phyloP scores from a whole-genome alignment of 2,797 vertebrate genomes.

The Danio aesculapii region DNA sequence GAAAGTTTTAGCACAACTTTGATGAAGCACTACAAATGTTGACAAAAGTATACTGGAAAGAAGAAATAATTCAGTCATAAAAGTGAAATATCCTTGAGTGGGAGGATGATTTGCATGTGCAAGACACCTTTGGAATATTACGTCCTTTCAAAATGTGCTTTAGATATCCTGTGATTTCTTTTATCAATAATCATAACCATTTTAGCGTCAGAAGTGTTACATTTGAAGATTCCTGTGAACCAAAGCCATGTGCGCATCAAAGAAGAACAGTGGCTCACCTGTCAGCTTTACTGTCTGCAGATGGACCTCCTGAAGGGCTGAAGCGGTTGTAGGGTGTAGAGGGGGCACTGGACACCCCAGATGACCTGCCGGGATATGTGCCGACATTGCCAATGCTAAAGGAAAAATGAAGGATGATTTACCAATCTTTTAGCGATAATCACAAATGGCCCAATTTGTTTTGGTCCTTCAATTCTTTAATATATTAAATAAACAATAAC shows the following conservation, averaged over 20 bases:
- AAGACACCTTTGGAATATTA: background rate
- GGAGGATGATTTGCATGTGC: background rate
- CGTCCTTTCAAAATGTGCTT: background rate
- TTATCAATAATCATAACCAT: background rate
- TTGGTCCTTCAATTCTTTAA: too few species aligned
- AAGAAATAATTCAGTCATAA: too few species aligned
- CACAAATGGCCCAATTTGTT: too few species aligned
- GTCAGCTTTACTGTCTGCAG: conserved; percentile 83
- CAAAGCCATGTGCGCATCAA: conserved; percentile 20
- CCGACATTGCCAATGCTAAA: conserved; percentile 76
- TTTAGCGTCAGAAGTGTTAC: background rate
- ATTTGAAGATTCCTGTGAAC: background rate
- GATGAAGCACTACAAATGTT: too few species aligned
- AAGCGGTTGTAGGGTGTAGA: conserved; percentile 75
- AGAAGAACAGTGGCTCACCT: conserved; percentile 76
- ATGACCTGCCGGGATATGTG: conserved; percentile 75
- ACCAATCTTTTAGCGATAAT: background rate
- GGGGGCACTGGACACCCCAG: conserved; percentile 71
- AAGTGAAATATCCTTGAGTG: too few species aligned
- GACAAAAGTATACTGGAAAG: too few species aligned
- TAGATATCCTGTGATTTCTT: background rate
- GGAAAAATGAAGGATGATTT: conserved; percentile 39
- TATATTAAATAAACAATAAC: background rate
- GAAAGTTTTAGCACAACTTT: too few species aligned
- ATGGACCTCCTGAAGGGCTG: conserved; percentile 69